Evolutionary conservation across 2,797 vertebrate species (phyloP).

Genomic region (Capromys pilorides): DNA sequence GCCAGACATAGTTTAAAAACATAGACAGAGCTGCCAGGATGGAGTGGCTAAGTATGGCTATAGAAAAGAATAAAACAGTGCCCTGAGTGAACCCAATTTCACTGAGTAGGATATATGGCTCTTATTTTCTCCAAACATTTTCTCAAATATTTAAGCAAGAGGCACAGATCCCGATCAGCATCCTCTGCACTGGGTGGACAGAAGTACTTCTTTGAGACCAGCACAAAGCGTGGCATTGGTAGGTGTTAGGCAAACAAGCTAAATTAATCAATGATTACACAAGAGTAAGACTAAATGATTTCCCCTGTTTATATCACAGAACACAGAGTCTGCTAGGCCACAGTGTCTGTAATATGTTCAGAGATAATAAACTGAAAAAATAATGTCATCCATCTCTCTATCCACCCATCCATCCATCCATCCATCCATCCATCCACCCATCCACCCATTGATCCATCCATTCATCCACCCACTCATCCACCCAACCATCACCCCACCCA

Average conservation of each 20-base stretch:
- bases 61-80: slow-evolving; percentile 63
- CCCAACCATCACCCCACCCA: no score
- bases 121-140: slow-evolving; percentile 57
- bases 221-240: background rate
- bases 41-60: slow-evolving; percentile 21
- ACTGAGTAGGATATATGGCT: slow-evolving; percentile 41
- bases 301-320: background rate
- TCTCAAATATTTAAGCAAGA: slow-evolving; percentile 36
- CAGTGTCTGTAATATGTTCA: background rate
- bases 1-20: slow-evolving; percentile 68
- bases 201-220: background rate
- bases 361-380: background rate
- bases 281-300: background rate
- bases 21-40: slow-evolving; percentile 45
- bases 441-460: background rate
- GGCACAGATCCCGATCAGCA: background rate
- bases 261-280: background rate
- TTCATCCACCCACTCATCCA: background rate
- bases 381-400: background rate
- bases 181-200: background rate
- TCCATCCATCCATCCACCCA: background rate
- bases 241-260: background rate
- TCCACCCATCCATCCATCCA: background rate
- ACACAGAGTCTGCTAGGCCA: background rate
- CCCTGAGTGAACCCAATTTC: slow-evolving; percentile 49